A percentile compares a stretch with the other conserved stretches of the same genome.
Evolutionary conservation across 2,797 vertebrate genomes (phyloP).

Genomic region (Smutsia gigantea): DNA sequence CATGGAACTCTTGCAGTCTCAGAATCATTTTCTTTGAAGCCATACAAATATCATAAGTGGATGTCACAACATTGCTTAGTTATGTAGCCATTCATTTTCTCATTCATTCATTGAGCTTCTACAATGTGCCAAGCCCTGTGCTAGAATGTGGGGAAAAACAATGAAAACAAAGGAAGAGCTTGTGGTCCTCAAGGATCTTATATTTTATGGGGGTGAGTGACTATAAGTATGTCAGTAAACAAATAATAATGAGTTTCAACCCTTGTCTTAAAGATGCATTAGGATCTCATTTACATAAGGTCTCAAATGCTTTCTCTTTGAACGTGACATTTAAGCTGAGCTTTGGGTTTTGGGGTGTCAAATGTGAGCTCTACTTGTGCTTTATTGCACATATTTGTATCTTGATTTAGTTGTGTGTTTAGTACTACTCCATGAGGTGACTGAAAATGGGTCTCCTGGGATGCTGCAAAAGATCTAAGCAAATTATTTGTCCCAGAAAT

Average conservation of each 20-base stretch:
- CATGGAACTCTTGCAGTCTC: neutral
- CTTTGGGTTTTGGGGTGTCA: neutral
- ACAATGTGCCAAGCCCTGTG: too few relatives aligned
- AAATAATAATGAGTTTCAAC: neutral
- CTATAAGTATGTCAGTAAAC: neutral
- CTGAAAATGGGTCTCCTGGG: conserved; percentile 49
- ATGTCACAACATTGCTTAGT: neutral
- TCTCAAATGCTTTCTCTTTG: neutral
- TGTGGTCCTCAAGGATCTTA: neutral
- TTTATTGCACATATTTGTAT: neutral
- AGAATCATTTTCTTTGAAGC: neutral
- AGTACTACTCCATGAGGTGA: conserved; percentile 40
- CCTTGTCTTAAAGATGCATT: neutral
- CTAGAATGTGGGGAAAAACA: rapidly evolving
- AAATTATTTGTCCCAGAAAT: conserved; percentile 64
- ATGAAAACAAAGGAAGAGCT: neutral
- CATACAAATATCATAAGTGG: neutral
- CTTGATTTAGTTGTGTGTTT: conserved; percentile 59
- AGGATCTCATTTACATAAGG: neutral
- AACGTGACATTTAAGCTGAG: neutral
- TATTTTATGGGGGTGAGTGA: neutral
- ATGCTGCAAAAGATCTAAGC: conserved; percentile 12
- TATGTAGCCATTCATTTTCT: neutral
- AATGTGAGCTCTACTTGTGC: neutral
- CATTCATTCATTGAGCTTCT: neutral